phyloP scores from a whole-genome alignment of 2,797 vertebrate species.

The Smutsia gigantea region DNA sequence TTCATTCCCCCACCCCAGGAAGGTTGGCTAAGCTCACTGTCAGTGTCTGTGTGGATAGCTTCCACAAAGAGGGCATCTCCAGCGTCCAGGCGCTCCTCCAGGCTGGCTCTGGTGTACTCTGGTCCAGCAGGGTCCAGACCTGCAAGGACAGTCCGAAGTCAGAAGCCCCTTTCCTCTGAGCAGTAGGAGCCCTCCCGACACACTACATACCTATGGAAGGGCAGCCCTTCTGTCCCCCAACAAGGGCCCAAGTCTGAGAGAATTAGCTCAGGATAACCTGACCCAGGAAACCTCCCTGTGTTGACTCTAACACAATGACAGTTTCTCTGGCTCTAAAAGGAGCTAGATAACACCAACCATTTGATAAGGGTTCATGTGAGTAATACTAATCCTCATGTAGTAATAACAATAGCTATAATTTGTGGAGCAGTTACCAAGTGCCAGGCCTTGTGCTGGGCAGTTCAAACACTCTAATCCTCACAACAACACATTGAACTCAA shows the following conservation, averaged over 20 bases:
- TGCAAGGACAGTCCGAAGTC: constrained; percentile 77
- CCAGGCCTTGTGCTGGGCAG: background rate
- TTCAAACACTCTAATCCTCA: background rate
- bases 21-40: constrained; percentile 89
- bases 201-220: no score
- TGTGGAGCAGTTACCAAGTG: background rate
- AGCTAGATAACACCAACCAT: background rate
- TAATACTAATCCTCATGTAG: background rate
- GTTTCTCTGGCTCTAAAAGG: background rate
- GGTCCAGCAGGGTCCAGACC: constrained; percentile 97
- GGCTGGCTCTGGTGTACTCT: constrained; percentile 92
- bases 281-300: background rate
- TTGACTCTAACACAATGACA: background rate
- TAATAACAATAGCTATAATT: background rate
- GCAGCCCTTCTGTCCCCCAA: background rate
- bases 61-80: constrained; percentile 96
- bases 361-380: background rate
- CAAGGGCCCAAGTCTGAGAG: background rate
- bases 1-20: background rate
- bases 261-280: background rate
- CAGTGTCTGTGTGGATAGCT: constrained; percentile 96
- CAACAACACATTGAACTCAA: background rate
- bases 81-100: constrained; percentile 93
- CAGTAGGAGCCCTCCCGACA: background rate
- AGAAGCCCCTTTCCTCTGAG: background rate